Evolutionary conservation across 2,797 vertebrate genomes (phyloP).

Genomic region (Vipera latastei): DNA sequence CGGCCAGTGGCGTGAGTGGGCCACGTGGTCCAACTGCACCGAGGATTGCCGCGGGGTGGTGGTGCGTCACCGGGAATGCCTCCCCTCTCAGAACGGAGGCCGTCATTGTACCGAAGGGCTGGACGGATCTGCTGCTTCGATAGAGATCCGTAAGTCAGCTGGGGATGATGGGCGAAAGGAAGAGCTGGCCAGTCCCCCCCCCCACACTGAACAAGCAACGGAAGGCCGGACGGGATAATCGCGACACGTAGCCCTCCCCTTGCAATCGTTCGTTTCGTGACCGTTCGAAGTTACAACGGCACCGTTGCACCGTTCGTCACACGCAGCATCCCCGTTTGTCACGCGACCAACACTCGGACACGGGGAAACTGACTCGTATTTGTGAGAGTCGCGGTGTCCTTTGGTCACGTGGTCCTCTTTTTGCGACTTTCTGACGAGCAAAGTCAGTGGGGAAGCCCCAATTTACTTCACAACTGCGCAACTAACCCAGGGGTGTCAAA

Average conservation of each 20-base stretch:
- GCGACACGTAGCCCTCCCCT: neutral
- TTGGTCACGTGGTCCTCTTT: too few species aligned
- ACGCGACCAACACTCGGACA: rapidly evolving
- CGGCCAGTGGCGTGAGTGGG: slow-evolving; percentile 82
- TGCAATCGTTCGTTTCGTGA: neutral
- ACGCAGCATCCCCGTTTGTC: too few species aligned
- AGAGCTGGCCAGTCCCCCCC: too few species aligned
- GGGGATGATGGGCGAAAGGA: neutral
- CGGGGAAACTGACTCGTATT: too few species aligned
- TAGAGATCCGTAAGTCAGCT: slow-evolving; percentile 77
- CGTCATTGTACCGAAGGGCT: slow-evolving; percentile 72
- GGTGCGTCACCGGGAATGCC: slow-evolving; percentile 76
- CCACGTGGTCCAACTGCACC: slow-evolving; percentile 83
- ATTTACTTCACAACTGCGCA: too few species aligned
- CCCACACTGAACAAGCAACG: neutral
- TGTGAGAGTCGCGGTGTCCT: too few species aligned
- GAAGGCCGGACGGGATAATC: neutral
- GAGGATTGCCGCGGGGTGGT: slow-evolving; percentile 76
- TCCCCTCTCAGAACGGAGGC: slow-evolving; percentile 78
- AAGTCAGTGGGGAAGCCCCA: too few species aligned
- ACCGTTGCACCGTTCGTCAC: neutral
- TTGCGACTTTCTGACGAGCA: too few species aligned
- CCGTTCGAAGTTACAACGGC: neutral
- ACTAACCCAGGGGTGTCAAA: too few species aligned
- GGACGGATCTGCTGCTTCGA: slow-evolving; percentile 45